A percentile compares a stretch with the other conserved stretches of the same genome.
Conservation (phyloP, 2,113 vertebrate species). For the Heterotilapia buettikoferi region DNA sequence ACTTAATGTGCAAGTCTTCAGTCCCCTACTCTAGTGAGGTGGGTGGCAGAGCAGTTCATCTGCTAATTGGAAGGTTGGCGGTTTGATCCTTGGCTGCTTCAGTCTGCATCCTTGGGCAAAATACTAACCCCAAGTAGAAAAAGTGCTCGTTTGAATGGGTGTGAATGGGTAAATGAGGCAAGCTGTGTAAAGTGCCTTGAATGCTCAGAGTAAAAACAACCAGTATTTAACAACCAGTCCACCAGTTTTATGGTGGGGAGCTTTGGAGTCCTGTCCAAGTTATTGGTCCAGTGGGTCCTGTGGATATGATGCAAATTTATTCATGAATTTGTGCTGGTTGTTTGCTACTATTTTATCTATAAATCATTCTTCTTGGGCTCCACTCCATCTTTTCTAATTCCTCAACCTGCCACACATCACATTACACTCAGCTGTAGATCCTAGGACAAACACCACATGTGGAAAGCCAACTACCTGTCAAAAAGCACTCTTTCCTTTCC, state of each 20-base stretch:
- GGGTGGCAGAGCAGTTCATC: background rate
- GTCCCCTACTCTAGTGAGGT: background rate
- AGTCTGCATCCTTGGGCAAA: background rate
- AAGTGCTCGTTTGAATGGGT: background rate
- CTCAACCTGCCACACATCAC: background rate
- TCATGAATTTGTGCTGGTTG: background rate
- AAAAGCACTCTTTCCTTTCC: background rate
- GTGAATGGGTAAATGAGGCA: background rate
- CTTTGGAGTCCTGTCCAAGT: background rate
- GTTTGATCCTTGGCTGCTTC: background rate
- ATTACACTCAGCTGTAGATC: background rate
- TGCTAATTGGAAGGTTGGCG: background rate
- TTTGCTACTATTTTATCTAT: background rate
- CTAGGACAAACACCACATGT: background rate
- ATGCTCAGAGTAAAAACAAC: background rate
- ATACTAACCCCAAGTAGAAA: background rate
- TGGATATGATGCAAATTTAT: background rate
- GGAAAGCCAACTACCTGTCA: background rate
- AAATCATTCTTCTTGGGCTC: background rate
- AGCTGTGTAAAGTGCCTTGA: background rate
- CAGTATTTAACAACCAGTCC: background rate
- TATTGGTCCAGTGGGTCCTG: background rate
- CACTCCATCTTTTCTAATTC: background rate
- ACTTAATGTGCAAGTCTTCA: background rate
- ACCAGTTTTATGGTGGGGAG: background rate